Evolutionary conservation across 2,797 vertebrate genomes (phyloP).

Genomic region (Sebastes iracundus): DNA sequence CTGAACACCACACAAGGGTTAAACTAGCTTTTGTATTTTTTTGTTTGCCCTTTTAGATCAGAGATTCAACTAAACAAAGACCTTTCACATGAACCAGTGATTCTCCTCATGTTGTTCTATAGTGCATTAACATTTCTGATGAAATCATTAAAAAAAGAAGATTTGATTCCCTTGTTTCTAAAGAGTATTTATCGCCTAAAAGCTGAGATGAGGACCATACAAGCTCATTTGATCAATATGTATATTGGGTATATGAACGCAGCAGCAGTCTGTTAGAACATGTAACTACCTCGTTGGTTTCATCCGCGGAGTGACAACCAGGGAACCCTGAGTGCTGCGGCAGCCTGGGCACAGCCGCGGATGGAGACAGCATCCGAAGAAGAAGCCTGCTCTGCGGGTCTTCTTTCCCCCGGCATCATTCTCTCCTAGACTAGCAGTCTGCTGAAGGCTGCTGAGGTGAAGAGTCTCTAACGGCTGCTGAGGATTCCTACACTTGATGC

Average conservation of each 20-base stretch:
- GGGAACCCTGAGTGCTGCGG: constrained; percentile 39
- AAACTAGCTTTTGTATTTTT: not conserved
- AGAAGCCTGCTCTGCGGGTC: constrained; percentile 47
- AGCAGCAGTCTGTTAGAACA: not conserved
- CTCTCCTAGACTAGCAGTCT: constrained; percentile 24
- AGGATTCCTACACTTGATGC: constrained; percentile 13
- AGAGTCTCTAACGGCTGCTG: constrained; percentile 10
- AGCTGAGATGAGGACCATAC: too few relatives aligned
- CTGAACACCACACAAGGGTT: too few relatives aligned
- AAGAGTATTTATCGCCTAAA: not conserved
- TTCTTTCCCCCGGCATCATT: constrained; percentile 71
- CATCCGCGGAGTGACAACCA: constrained; percentile 52
- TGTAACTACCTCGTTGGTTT: not conserved
- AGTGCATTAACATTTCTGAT: not conserved
- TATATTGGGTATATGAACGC: not conserved
- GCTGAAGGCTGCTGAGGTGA: constrained; percentile 29
- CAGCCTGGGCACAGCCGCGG: constrained; percentile 61
- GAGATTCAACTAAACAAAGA: not conserved
- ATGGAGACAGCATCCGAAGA: constrained; percentile 67
- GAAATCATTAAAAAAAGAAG: not conserved
- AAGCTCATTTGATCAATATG: not conserved
- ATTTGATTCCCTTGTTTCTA: not conserved
- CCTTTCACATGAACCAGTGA: not conserved
- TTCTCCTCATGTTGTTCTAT: not conserved
- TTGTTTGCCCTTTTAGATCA: not conserved